phyloP scores from a whole-genome alignment of 2,113 vertebrate genomes.

The Hemichromis elongatus region DNA sequence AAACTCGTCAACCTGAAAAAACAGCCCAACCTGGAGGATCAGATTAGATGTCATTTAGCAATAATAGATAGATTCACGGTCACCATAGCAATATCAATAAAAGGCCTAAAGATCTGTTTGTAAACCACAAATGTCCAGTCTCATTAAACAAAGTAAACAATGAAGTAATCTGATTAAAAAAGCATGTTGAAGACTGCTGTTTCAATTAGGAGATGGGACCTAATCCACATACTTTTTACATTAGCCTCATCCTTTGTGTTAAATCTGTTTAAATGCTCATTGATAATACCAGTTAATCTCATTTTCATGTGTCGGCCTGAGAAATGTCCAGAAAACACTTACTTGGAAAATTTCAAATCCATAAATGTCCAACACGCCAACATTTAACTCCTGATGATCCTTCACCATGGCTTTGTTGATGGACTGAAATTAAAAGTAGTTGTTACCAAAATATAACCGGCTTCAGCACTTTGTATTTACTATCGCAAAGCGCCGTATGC shows the following conservation, averaged over 20 bases:
- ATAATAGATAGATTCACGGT: background rate
- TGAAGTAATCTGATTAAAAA: slow-evolving; percentile 59
- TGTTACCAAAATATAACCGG: background rate
- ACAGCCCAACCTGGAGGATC: background rate
- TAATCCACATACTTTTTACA: slow-evolving; percentile 52
- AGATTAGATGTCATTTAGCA: background rate
- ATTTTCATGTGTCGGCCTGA: background rate
- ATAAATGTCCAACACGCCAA: slow-evolving; percentile 95
- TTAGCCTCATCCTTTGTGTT: slow-evolving; percentile 41
- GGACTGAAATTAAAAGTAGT: slow-evolving; percentile 74
- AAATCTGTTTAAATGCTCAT: slow-evolving; percentile 53
- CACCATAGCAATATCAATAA: background rate
- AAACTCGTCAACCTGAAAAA: background rate
- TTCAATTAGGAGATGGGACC: slow-evolving; percentile 47
- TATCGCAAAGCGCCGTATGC: background rate
- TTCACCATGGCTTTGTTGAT: slow-evolving; percentile 98
- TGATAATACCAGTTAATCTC: slow-evolving; percentile 37
- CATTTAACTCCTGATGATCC: slow-evolving; percentile 89
- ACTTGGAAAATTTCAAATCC: slow-evolving; percentile 99
- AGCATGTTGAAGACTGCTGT: slow-evolving; percentile 25
- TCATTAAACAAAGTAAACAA: slow-evolving; percentile 32
- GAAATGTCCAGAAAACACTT: slow-evolving; percentile 15
- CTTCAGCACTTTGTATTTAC: background rate
- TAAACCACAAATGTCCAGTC: background rate
- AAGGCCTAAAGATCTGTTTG: background rate